Evolutionary conservation across 2,888 invertebrate species (phyloP).

Genomic region (Netelia fuscicornis): DNA sequence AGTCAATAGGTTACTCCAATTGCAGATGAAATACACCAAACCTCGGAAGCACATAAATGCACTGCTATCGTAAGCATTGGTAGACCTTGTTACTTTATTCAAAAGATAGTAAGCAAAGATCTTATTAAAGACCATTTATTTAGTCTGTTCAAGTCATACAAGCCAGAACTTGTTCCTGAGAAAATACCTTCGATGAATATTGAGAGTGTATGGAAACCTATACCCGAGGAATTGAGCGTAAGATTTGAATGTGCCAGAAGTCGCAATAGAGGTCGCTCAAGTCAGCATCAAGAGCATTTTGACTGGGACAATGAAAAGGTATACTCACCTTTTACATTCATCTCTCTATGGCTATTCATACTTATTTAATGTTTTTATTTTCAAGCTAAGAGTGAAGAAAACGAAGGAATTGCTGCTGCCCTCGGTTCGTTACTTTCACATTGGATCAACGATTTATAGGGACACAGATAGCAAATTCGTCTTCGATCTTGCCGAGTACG

Average conservation of each 20-base stretch:
- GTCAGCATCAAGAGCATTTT: conserved; percentile 62
- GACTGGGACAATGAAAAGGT: conserved; percentile 75
- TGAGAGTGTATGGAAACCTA: conserved; percentile 81
- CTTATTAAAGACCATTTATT: conserved; percentile 15
- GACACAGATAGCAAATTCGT: conserved; percentile 77
- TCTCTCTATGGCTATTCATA: not conserved
- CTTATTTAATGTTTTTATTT: conserved; percentile 46
- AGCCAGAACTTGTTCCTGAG: conserved; percentile 83
- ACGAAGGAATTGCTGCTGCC: conserved; percentile 75
- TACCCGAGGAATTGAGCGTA: conserved; percentile 76
- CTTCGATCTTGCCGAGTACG: conserved; percentile 79
- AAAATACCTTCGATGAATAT: conserved; percentile 79
- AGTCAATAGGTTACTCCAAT: conserved; percentile 75
- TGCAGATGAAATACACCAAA: conserved; percentile 71
- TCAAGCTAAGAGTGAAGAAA: conserved; percentile 58
- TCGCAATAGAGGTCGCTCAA: conserved; percentile 70
- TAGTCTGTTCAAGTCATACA: conserved; percentile 83
- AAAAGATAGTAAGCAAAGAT: not conserved
- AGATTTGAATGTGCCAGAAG: conserved; percentile 78
- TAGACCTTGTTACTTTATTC: not conserved
- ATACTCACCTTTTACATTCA: not conserved
- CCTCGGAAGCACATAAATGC: conserved; percentile 78
- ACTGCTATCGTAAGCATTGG: conserved; percentile 77
- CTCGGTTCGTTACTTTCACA: conserved; percentile 79
- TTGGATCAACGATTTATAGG: conserved; percentile 78